Base-by-base conservation (phyloP, 2,888 invertebrate species). In the Emmelina monodactyla region DNA sequence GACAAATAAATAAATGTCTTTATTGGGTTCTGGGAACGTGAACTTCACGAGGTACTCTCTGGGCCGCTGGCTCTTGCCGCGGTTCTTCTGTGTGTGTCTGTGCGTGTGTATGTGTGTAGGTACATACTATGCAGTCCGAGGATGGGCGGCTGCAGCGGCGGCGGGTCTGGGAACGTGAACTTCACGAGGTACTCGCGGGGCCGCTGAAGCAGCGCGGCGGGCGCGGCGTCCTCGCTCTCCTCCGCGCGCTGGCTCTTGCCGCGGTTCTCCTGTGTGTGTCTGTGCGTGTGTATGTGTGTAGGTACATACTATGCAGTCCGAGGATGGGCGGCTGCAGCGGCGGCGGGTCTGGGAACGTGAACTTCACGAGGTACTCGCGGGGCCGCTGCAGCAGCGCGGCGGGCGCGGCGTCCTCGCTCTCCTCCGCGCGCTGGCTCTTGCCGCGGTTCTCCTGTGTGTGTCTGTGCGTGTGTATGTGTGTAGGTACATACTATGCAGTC, bases 1-100 rank as follows among this genome's bases (percentile, higher is more conserved):
- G n/a, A n/a, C n/a, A n/a, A n/a, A n/a, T n/a, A n/a, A n/a, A n/a
- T n/a, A n/a, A n/a, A n/a, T n/a, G n/a, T n/a, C n/a, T n/a, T n/a
- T n/a, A n/a, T n/a, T n/a, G n/a, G 99, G 97, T 67, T 96, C 94
- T 1, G 98, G 99, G 76, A 99, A 99, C 41, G 88, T 87, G 79
- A 99, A 99, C 80, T 98, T 99, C 45, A 99, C 99, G 47, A 94
- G 83, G 67, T 99, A 99, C 47, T 99, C 99, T 64, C 90, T 92
- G 10, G 97, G 98, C 49, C 87, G 88, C 53, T 91, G 89, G n/a
- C n/a, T n/a, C n/a, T n/a, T n/a, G n/a, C n/a, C n/a, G n/a, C n/a
- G n/a, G n/a, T n/a, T n/a, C n/a, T n/a, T n/a, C n/a, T n/a, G n/a
- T n/a, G n/a, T 22, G 15, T 7, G 10, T n/a, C 2, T 4, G 13